These are phyloP conservation scores for Proales similis DNA, from an alignment of 1,140 invertebrate genomes.

Conservation along the genomic window DNA sequence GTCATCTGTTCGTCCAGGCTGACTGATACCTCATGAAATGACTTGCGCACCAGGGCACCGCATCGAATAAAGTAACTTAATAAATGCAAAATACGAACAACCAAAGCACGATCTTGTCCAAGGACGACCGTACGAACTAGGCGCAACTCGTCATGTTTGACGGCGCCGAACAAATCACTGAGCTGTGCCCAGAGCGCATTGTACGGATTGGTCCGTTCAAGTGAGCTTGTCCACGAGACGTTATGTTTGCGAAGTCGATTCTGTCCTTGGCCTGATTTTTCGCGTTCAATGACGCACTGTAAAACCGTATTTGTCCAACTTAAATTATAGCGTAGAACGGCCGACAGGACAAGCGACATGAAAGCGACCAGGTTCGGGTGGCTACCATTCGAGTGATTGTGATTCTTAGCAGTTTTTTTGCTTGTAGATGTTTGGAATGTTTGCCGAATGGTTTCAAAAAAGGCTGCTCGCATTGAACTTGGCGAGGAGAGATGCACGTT, in stretches of 20 bases:
- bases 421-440: too few species aligned
- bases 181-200: slow-evolving; percentile 32
- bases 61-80: slow-evolving; percentile 35
- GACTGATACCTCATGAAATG: background rate
- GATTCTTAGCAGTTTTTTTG: too few species aligned
- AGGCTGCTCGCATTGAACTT: too few species aligned
- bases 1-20: slow-evolving; percentile 2
- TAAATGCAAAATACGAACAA: slow-evolving; percentile 10
- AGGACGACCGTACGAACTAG: slow-evolving; percentile 17
- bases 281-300: too few species aligned
- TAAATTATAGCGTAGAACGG: slow-evolving; percentile 14
- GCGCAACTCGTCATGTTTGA: background rate
- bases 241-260: slow-evolving; percentile 14
- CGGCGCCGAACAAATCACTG: slow-evolving; percentile 16
- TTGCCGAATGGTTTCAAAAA: too few species aligned
- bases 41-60: background rate
- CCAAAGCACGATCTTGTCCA: slow-evolving; percentile 12
- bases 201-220: slow-evolving; percentile 31
- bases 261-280: background rate
- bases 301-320: slow-evolving; percentile 26
- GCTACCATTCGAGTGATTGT: too few species aligned
- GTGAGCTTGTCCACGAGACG: background rate
- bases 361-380: too few species aligned
- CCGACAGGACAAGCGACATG: slow-evolving; percentile 1
- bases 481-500: too few species aligned